Conservation (phyloP, 2,797 vertebrate species). For the Mormyrops boulengeri region DNA sequence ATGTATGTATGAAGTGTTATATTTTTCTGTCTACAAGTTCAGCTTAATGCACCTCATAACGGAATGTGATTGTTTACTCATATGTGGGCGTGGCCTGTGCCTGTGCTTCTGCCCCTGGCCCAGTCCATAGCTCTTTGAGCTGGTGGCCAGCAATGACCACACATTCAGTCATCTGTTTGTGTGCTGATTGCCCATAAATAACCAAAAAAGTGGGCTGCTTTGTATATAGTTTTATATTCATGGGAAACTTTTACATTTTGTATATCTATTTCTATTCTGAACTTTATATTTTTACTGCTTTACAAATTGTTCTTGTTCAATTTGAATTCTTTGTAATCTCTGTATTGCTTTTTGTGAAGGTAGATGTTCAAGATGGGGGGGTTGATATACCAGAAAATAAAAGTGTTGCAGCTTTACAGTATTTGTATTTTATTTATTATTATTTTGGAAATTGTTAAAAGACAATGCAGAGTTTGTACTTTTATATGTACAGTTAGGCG, state of each 20-base stretch:
- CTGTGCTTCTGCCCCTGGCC: neutral
- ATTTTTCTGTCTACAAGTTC: neutral
- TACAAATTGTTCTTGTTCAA: neutral
- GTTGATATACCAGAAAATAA: neutral
- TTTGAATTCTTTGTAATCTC: neutral
- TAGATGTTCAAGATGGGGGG: neutral
- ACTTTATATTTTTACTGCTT: neutral
- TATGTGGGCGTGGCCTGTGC: neutral
- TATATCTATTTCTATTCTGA: neutral
- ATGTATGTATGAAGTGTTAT: neutral
- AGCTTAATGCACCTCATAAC: neutral
- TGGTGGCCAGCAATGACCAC: neutral
- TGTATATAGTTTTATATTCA: neutral
- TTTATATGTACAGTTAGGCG: neutral
- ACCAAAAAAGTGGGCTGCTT: neutral
- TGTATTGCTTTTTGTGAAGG: neutral
- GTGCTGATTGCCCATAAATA: neutral
- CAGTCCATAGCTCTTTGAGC: neutral
- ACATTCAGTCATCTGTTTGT: neutral
- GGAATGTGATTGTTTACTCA: neutral
- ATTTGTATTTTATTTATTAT: neutral
- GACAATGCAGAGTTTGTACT: neutral
- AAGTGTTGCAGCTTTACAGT: neutral
- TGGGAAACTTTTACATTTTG: constrained; percentile 4
- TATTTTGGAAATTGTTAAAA: neutral